Evolutionary conservation across 2,797 vertebrate genomes (phyloP), one percentile per base, ranked within the genome.

Genomic region (Sebastolobus altivelis): DNA sequence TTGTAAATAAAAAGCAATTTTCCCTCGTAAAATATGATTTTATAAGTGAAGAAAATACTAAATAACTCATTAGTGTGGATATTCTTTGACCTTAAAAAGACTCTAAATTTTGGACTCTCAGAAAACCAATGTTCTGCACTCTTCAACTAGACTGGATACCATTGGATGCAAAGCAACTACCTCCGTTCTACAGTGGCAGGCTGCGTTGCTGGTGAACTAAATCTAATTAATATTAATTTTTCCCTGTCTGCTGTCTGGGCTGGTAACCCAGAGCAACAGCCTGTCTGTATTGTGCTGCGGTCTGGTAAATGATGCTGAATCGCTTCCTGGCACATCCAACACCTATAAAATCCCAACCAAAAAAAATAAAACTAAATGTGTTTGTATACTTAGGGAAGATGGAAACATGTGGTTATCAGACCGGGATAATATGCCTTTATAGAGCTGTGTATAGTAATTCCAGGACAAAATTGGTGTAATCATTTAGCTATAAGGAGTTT

Each of bases 161-260:
- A 61, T 2, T 71, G 25, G 59, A 72, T 75, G 62, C 38, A 65
- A 46, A 60, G 35, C 20, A 74, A 66, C 59, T 65, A 70, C 72
- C 49, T 79, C 67, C 49, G 61, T 22, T 43, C 37, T 38, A 18
- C 55, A 27, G 63, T 69, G 61, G 70, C 55, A 61, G 71, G 61
- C 75, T 62, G 65, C 62, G 75, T 56, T 80, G 69, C 66, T 71
- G 56, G 40, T 78, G 69, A 77, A 71, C 56, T 71, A 62, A 85
- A 84, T 82, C 77, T 80, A 88, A 88, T 92, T 86, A 80, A 88
- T 89, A 87, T 77, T 76, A 77, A 54, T 82, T 78, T 82, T 72
- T 35, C 59, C 69, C 29, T 77, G 82, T 84, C 81, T 86, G 67
- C 82, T 59, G 78, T 87, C 79, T 87, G 72, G 38, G 55, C 67